Conservation (phyloP, 1,140 invertebrate species). For the Melanaphis sacchari region DNA sequence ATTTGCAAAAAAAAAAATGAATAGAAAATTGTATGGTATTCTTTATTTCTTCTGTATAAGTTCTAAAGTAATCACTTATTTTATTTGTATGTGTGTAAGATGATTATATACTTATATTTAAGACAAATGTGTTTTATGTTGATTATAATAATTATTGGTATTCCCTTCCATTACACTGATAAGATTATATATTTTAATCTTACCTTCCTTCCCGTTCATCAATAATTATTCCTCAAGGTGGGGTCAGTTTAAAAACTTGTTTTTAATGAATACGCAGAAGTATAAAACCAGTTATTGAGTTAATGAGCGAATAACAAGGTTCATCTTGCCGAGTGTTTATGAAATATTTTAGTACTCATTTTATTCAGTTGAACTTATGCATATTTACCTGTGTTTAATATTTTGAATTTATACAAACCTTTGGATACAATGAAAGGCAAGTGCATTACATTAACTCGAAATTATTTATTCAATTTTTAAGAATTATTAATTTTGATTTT, state of each 20-base stretch:
- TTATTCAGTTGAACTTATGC: not conserved
- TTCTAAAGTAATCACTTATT: slow-evolving; percentile 46
- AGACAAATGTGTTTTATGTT: slow-evolving; percentile 25
- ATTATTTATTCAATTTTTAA: not conserved
- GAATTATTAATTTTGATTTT: not conserved
- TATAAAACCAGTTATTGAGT: slow-evolving; percentile 34
- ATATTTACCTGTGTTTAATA: not conserved
- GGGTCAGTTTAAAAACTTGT: slow-evolving; percentile 47
- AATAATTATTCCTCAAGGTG: not conserved
- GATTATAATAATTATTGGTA: slow-evolving; percentile 34
- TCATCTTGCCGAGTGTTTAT: slow-evolving; percentile 2
- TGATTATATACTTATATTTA: slow-evolving; percentile 52
- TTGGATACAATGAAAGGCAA: slow-evolving; percentile 42
- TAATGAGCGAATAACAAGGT: not conserved
- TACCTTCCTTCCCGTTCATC: not conserved
- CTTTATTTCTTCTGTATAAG: slow-evolving; percentile 21
- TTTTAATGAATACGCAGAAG: not conserved
- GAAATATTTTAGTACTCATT: not conserved
- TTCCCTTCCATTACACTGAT: slow-evolving; percentile 24
- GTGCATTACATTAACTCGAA: not conserved
- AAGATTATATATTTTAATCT: slow-evolving; percentile 12
- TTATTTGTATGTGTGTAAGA: slow-evolving; percentile 43
- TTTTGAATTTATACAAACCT: not conserved
- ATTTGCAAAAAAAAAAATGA: slow-evolving; percentile 5
- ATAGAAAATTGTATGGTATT: slow-evolving; percentile 4